Conservation (phyloP, 2,888 invertebrate species). For the Pediacus dermestoides region DNA sequence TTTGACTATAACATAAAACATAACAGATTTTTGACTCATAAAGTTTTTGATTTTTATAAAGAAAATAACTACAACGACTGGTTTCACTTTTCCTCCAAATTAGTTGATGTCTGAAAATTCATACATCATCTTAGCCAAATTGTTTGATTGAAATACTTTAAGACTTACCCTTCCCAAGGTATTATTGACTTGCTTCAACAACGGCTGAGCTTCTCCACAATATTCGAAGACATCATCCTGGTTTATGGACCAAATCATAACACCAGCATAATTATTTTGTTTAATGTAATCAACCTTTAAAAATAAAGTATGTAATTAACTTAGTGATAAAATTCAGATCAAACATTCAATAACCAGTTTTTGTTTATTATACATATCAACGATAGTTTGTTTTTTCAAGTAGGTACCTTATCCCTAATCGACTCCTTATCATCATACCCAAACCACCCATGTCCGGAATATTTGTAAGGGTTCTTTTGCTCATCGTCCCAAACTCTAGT, state of each 20-base stretch:
- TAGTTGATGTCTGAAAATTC: no score
- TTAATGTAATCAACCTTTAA: conserved; percentile 27
- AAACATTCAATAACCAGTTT: no score
- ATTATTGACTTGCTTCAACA: conserved; percentile 23
- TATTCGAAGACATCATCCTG: conserved; percentile 29
- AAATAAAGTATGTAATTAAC: conserved; percentile 38
- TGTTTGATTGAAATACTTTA: no score
- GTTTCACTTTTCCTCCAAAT: no score
- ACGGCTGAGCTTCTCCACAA: conserved; percentile 19
- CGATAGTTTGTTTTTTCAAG: no score
- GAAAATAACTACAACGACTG: no score
- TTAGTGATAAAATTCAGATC: conserved; percentile 53
- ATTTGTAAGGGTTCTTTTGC: conserved; percentile 27
- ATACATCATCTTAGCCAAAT: no score
- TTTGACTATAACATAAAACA: no score
- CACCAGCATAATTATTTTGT: conserved; percentile 23
- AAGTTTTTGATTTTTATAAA: no score
- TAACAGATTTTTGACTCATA: no score
- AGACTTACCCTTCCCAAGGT: no score
- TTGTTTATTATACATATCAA: no score
- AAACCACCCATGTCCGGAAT: conserved; percentile 25
- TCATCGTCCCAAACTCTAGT: conserved; percentile 26
- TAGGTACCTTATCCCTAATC: conserved; percentile 22
- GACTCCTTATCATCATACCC: conserved; percentile 26
- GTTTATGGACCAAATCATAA: conserved; percentile 30